Percentiles rank a stretch among this genome's conserved stretches.
Conservation (phyloP, 2,888 invertebrate genomes). For the Icerya purchasi region DNA sequence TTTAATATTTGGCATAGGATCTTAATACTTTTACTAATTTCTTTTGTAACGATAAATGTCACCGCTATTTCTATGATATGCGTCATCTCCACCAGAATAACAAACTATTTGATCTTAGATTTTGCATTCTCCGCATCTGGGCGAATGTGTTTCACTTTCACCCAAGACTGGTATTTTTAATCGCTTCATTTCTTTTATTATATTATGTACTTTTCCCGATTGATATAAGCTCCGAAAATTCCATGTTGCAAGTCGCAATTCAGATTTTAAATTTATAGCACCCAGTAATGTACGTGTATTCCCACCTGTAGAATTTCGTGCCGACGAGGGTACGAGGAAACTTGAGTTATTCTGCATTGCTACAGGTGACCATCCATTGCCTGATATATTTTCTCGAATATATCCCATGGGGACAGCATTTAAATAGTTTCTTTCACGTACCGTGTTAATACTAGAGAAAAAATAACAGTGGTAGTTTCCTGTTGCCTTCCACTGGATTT, state of each 20-base stretch:
- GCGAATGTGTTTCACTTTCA: no score
- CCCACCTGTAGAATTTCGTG: neutral
- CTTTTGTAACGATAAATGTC: no score
- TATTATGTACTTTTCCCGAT: neutral
- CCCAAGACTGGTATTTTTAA: no score
- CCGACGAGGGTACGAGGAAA: no score
- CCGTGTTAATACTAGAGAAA: neutral
- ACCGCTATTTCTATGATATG: no score
- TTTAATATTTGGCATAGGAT: no score
- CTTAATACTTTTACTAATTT: no score
- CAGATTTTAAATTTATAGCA: neutral
- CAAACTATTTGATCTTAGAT: no score
- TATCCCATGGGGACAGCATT: neutral
- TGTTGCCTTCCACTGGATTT: neutral
- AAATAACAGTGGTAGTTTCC: neutral
- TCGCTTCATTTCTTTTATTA: no score
- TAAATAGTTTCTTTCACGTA: neutral
- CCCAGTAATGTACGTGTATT: neutral
- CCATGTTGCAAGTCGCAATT: neutral
- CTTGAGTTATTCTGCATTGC: neutral
- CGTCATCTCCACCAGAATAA: no score
- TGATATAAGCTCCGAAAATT: neutral
- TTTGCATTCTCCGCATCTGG: no score
- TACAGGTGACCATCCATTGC: neutral
- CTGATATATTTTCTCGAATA: neutral